A percentile compares a stretch with the other conserved stretches of the same genome.
Conservation (phyloP, 2,113 vertebrate genomes). For the Pyxicephalus adspersus region DNA sequence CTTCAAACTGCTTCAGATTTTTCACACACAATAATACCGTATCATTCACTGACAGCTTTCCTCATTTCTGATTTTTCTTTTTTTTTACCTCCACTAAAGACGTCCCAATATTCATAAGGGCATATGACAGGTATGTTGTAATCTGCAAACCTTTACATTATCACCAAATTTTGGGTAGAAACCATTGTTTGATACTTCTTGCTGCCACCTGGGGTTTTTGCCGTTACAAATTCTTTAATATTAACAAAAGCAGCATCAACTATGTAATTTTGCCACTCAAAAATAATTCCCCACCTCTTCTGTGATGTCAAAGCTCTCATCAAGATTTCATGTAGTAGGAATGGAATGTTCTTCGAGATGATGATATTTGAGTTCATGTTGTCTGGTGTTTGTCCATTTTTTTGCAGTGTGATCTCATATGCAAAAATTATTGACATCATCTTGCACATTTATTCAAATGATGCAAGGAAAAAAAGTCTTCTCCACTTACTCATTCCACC, state of each 20-base stretch:
- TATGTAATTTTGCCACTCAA: constrained; percentile 44
- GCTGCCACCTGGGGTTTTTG: constrained; percentile 58
- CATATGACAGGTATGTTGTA: constrained; percentile 62
- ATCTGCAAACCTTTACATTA: constrained; percentile 64
- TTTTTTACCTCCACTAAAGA: constrained; percentile 63
- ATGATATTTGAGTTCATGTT: constrained; percentile 40
- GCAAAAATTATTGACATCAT: too few relatives aligned
- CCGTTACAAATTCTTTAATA: constrained; percentile 57
- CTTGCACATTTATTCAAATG: too few relatives aligned
- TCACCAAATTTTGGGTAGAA: constrained; percentile 55
- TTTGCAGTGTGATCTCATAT: not conserved
- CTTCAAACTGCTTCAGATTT: constrained; percentile 59
- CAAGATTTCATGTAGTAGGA: constrained; percentile 51
- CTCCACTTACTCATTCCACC: not conserved
- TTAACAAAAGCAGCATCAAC: constrained; percentile 45
- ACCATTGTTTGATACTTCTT: not conserved
- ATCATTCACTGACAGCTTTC: constrained; percentile 33
- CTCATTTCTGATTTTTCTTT: constrained; percentile 63
- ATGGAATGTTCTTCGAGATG: constrained; percentile 46
- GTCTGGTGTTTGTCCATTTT: not conserved
- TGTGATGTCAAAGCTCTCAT: constrained; percentile 57
- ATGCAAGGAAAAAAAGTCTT: too few relatives aligned
- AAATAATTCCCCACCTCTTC: constrained; percentile 59
- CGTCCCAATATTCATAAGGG: constrained; percentile 61
- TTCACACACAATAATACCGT: constrained; percentile 40